Base-by-base conservation (phyloP, 2,797 vertebrate species). In the Bryconaethiops microstoma region DNA sequence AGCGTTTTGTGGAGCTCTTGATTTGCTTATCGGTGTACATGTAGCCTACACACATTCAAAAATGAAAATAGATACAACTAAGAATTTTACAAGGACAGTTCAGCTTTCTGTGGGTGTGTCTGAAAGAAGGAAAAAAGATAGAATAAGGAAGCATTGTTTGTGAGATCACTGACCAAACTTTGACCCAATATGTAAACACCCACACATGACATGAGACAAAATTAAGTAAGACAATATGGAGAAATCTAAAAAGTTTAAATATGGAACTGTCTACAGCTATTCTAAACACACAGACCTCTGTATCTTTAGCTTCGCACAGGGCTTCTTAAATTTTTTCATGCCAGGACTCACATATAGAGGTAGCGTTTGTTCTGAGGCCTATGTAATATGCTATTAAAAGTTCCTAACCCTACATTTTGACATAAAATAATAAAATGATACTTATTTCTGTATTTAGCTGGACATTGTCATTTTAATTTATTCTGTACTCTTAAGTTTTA, bases 91-190 rank as follows among this genome's bases (percentile, higher is more conserved):
- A 63, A 74, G 45, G 42, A 35, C 54, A 39, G 39, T 35, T 69
- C 21, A 78, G 59, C 52, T 13, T 4, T 35, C 19, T 29, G 63
- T 75, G 62, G 55, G 19, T 54, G 13, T 57, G 12, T 67, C 6
- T 75, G 25, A 45, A 59, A 72, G 12, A 74, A 59, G 39, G 10
- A 74, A 13, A 57, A 52, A 42, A 55, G 48, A 4, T 63, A n/a
- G 16, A 83, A 76, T 5, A 64, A 76, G 79, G 72, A 81, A 83
- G 62, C 78, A 59, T 72, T 50, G 78, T 70, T 50, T 52, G 42
- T 77, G 80, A 85, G 77, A 85, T 40, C 64, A 78, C 76, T 74
- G 77, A 85, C 71, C 17, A 68, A 64, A n/a, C 52, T 35, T 35
- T 83, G 75, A 50, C 29, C 78, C 64, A 73, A 71, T 73, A 71